Base-by-base conservation (phyloP, 2,113 vertebrate species). In the Acanthochromis polyacanthus region DNA sequence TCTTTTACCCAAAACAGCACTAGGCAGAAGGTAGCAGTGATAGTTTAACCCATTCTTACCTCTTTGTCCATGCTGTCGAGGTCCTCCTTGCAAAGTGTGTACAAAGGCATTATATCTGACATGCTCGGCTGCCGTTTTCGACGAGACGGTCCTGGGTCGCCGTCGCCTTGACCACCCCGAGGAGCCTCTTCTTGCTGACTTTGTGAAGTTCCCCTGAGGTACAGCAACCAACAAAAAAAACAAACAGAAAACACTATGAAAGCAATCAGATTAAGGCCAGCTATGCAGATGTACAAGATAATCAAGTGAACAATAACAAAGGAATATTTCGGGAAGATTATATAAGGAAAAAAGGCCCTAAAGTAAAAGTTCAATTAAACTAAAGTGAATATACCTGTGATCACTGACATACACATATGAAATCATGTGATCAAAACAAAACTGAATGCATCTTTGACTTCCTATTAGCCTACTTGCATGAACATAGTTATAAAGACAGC, bases 61-160 rank as follows among this genome's bases (percentile, higher is more conserved):
- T 99, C 98, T 93, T 92, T 98, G 91, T 99, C 98, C 98, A 99
- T 99, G 93, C 97, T 99, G 10, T 99, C 98, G 64, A 99, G 93
- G 71, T 99, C 98, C 88, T 99, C 98, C 92, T 97, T 99, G 92
- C 98, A 99, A 0, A 99, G 93, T 0, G 95, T 98, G 93, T 99
- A 99, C 3, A 99, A 95, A 2, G 98, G 98, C 97, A 98, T 96
- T 0, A 95, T 94, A 89, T 99, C 98, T 0, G 98, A 99, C 97
- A 99, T 96, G 93, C 98, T 99, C 52, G 95, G 97, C 93, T 99
- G 97, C 0, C 98, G 95, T 89, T 97, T 95, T 50, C 98, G 93
- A 48, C 95, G 95, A 0, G 96, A 95, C 3, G 97, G 96, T 1
- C 96, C 96, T 1, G 96, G 95, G 74, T 96, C 96, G 82, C 97